Percentiles rank a stretch among this genome's conserved stretches.
phyloP scores from a whole-genome alignment of 2,797 vertebrate species.

The Periparus ater region DNA sequence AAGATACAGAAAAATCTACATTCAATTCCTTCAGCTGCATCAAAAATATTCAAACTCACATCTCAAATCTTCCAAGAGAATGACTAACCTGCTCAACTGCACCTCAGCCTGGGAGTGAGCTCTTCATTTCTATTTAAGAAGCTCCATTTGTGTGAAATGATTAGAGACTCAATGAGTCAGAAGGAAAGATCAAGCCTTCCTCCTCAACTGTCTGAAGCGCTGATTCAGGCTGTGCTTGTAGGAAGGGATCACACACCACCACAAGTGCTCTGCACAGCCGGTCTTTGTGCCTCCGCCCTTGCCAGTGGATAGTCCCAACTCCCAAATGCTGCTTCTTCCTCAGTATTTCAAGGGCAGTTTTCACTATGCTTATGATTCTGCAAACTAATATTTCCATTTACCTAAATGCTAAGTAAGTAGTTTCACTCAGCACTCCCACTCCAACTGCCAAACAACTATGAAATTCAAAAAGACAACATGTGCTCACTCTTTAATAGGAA shows the following conservation, averaged over 20 bases:
- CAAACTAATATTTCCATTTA: neutral
- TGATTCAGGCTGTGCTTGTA: neutral
- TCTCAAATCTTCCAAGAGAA: neutral
- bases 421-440: neutral
- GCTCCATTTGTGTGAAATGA: neutral
- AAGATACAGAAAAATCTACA: neutral
- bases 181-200: neutral
- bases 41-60: neutral
- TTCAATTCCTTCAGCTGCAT: neutral
- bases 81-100: constrained; percentile 14
- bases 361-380: neutral
- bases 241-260: neutral
- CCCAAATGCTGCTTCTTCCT: neutral
- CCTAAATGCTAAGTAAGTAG: neutral
- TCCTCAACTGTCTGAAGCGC: rapidly evolving
- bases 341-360: neutral
- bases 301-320: rapidly evolving
- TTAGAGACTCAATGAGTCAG: neutral
- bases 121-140: neutral
- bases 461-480: neutral
- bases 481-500: neutral
- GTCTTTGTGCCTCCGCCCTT: rapidly evolving
- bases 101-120: neutral
- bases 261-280: rapidly evolving
- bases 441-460: neutral